phyloP scores from a whole-genome alignment of 2,888 invertebrate species.

The Eupithecia centaureata region DNA sequence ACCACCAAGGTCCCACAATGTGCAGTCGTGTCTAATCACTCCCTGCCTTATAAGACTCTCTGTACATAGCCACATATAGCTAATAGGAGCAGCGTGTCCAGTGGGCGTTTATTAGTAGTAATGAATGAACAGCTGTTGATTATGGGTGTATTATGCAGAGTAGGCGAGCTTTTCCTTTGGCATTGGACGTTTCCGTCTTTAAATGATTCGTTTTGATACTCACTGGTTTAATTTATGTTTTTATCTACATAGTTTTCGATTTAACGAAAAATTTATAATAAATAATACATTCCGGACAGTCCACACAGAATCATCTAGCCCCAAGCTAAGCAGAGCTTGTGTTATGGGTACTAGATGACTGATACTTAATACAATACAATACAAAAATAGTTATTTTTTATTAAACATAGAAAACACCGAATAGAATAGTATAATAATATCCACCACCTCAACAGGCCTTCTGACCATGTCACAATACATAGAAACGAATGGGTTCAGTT shows the following conservation, averaged over 20 bases:
- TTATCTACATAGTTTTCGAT: no score
- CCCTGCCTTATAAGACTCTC: constrained; percentile 48
- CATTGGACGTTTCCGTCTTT: constrained; percentile 7
- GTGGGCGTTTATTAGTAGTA: constrained; percentile 48
- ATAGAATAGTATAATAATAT: no score
- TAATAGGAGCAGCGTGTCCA: constrained; percentile 52
- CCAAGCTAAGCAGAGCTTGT: no score
- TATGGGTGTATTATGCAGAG: constrained; percentile 23
- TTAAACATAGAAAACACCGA: no score
- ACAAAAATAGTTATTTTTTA: no score
- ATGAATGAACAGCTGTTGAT: constrained; percentile 42
- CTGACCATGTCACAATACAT: neutral
- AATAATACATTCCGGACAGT: no score
- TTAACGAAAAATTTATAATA: no score
- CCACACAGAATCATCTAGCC: no score
- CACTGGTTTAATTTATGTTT: no score
- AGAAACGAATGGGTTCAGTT: neutral
- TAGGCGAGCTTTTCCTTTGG: constrained; percentile 17
- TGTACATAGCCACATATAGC: constrained; percentile 57
- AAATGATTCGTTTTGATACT: neutral
- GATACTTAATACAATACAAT: no score
- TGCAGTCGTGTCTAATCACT: constrained; percentile 36
- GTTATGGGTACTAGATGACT: no score
- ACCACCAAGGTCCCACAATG: constrained; percentile 34
- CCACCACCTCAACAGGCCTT: neutral